Evolutionary conservation across 1,140 invertebrate genomes (phyloP), one percentile per base, ranked within the genome.

Genomic region (Platorchestia sp.): DNA sequence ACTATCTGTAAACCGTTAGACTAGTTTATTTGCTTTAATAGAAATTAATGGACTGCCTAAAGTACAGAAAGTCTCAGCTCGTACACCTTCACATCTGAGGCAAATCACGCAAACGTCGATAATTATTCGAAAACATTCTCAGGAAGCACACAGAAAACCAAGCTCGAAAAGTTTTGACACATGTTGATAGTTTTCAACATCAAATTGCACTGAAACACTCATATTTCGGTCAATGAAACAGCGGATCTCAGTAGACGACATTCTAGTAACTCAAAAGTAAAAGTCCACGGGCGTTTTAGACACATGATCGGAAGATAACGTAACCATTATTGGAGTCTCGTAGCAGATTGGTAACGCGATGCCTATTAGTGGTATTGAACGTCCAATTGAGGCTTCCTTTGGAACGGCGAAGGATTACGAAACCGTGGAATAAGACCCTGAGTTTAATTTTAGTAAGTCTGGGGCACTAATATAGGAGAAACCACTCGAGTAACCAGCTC

Each of bases 271-370:
- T 89, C 87, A 45, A 41, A 44, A 93, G 44, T 44, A 45, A 0
- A 93, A 93, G 91, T 47, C 22, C 43, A 47, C 45, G 41, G 7
- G 91, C 10, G 91, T 27, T 47, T 45, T 6, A 36, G 45, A 93
- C 91, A 93, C 45, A 44, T 44, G 91, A 93, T 93, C 44, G 44
- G 43, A 44, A 47, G 91, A 93, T 93, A 93, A 93, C 47, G 91
- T 93, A 93, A 93, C 91, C 91, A 93, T 93, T 93, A 93, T 93
- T 44, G 43, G 45, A 45, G 91, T 93, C 44, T 44, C 44, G 91
- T 93, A 93, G 91, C 91, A 93, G 91, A 93, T 93, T 93, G 91
- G 91, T 47, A 93, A 93, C 45, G 45, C 47, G 91, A 93, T 47
- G 91, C 91, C 91, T 44, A 93, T 93, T 93, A 93, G 43, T 45